These are phyloP conservation scores for Lypha dubia DNA, from an alignment of 2,888 invertebrate genomes.

Conservation along the genomic window DNA sequence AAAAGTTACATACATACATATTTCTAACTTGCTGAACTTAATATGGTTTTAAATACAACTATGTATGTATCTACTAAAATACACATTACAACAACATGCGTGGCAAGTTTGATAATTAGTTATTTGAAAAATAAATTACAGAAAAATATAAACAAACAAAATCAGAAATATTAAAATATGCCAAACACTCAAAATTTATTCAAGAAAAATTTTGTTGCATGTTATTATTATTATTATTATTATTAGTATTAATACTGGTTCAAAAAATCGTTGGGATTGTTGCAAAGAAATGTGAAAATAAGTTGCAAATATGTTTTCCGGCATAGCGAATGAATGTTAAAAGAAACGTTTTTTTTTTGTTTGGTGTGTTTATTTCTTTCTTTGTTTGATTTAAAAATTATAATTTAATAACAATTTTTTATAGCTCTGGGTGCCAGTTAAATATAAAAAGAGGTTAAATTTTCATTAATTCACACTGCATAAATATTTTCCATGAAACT, in stretches of 20 bases:
- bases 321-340: constrained; percentile 50
- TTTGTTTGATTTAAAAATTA: constrained; percentile 55
- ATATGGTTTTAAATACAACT: background rate
- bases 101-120: constrained; percentile 55
- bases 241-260: constrained; percentile 13
- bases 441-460: constrained; percentile 70
- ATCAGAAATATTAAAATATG: too few relatives aligned
- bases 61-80: background rate
- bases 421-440: constrained; percentile 28
- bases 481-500: constrained; percentile 53
- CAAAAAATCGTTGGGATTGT: constrained; percentile 32
- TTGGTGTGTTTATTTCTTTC: constrained; percentile 15
- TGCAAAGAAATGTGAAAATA: constrained; percentile 59
- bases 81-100: constrained; percentile 39
- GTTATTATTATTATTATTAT: constrained; percentile 24
- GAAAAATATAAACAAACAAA: background rate
- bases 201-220: constrained; percentile 58
- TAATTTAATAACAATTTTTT: constrained; percentile 64
- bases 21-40: constrained; percentile 61
- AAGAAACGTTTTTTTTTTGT: constrained; percentile 34
- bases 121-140: constrained; percentile 2
- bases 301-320: constrained; percentile 64
- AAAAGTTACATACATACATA: constrained; percentile 40
- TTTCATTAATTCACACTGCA: constrained; percentile 71
- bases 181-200: constrained; percentile 13